These are phyloP conservation scores for Oriolus oriolus DNA, from an alignment of 2,113 vertebrate species.

Conservation along the genomic window DNA sequence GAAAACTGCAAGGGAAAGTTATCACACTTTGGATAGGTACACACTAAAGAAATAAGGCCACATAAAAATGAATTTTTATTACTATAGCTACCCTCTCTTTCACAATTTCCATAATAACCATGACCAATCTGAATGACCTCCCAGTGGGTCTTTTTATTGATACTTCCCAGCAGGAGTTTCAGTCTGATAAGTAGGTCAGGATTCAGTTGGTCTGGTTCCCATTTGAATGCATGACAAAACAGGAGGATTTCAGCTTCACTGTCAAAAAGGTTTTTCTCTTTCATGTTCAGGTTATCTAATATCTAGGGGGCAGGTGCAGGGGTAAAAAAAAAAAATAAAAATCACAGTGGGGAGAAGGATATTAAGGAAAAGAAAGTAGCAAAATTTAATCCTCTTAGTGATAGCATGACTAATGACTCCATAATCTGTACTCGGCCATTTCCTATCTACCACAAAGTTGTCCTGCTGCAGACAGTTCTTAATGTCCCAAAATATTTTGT, in stretches of 20 bases:
- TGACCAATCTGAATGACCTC: constrained; percentile 5
- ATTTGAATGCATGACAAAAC: constrained; percentile 42
- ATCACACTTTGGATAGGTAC: background rate
- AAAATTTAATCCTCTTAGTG: constrained; percentile 22
- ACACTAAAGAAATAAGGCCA: background rate
- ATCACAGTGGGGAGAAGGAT: background rate
- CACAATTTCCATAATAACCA: background rate
- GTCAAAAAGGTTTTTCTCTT: constrained; percentile 41
- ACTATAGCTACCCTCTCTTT: background rate
- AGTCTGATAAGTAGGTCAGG: constrained; percentile 40
- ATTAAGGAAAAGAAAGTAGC: background rate
- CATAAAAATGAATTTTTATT: background rate
- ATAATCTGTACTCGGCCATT: background rate
- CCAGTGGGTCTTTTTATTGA: constrained; percentile 32
- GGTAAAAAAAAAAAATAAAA: background rate
- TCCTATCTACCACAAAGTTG: background rate
- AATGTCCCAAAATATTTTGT: background rate
- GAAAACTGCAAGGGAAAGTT: background rate
- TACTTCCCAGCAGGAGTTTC: constrained; percentile 31
- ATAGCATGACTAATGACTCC: background rate
- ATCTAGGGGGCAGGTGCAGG: constrained; percentile 37
- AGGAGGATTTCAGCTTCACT: constrained; percentile 22
- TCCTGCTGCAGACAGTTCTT: background rate
- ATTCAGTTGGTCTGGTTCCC: constrained; percentile 38
- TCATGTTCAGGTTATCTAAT: constrained; percentile 39